Base-by-base conservation (phyloP, 2,113 vertebrate genomes). In the Silurus asotus region DNA sequence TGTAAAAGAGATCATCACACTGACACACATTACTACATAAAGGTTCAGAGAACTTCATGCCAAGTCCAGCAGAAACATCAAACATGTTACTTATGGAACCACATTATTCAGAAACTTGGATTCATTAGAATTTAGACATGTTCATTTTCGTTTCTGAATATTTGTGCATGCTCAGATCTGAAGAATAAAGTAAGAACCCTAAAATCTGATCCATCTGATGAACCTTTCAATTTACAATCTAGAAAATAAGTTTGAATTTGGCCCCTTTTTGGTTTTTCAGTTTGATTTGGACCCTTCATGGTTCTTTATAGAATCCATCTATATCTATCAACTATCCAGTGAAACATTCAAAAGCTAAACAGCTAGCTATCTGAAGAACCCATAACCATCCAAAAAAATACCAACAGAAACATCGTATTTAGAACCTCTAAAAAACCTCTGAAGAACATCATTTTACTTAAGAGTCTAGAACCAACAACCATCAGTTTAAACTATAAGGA, bases 11-110 rank as follows among this genome's bases (percentile, higher is more conserved):
- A 59, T 65, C 49, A 77, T 65, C 25, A 37, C n/a, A 78, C 8
- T 61, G 83, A 84, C 61, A 84, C 70, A 84, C 51, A 49, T 59
- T 45, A 48, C 6, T 25, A 13, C 17, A 64, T 51, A 49, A 53
- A 4, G 11, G 23, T 45, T 84, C 9, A n/a, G 83, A 78, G 53
- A 53, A 45, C n/a, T 28, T 55, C 13, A 17, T 28, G 51, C 8
- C 13, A 5, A 23, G 3, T 55, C 23, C 74, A 49, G 8, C 45
- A 20, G 19, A 75, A 20, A 74, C 8, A 72, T 1, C 7, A 7
- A 48, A 8, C 14, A 8, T 37, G 1, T 70, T 17, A 70, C 19
- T 49, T 6, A 74, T 48, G 49, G 28, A 70, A 48, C 37, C 8
- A 45, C 17, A 20, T 19, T 48, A 48, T 70, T 70, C 15, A 19